Conservation (phyloP, 2,888 invertebrate species). For the Euphydryas editha region DNA sequence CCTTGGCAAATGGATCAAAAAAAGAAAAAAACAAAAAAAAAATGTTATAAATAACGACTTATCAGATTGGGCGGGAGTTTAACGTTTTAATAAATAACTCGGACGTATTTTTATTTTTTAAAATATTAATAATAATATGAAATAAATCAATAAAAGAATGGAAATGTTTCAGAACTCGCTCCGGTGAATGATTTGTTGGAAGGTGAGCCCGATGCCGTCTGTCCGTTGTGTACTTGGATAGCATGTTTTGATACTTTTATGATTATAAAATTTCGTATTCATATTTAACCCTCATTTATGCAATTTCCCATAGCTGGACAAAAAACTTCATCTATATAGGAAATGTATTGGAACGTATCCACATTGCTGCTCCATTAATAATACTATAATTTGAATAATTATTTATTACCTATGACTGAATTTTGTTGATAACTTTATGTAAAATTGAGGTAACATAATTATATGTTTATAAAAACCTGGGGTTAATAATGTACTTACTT, state of each 20-base stretch:
- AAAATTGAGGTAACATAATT: too few relatives aligned
- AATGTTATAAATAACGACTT: constrained; percentile 67
- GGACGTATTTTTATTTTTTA: constrained; percentile 45
- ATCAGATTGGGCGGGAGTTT: constrained; percentile 74
- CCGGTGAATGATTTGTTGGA: constrained; percentile 82
- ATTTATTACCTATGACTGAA: too few relatives aligned
- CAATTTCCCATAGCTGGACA: too few relatives aligned
- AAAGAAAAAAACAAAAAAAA: constrained; percentile 50
- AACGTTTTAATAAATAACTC: constrained; percentile 76
- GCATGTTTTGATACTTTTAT: constrained; percentile 60
- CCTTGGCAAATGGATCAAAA: constrained; percentile 34
- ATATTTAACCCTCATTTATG: too few relatives aligned
- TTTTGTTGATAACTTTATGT: too few relatives aligned
- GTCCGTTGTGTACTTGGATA: constrained; percentile 43
- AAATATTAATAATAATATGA: constrained; percentile 80
- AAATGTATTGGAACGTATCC: too few relatives aligned
- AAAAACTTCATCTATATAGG: too few relatives aligned
- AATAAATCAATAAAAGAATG: constrained; percentile 83
- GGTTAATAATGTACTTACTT: too few relatives aligned
- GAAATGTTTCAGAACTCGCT: constrained; percentile 73
- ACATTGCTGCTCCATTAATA: too few relatives aligned
- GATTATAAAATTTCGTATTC: constrained; percentile 5
- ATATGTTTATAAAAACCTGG: too few relatives aligned
- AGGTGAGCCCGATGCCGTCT: constrained; percentile 71
- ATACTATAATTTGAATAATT: too few relatives aligned